phyloP scores from a whole-genome alignment of 2,888 invertebrate genomes.

The Coelogynopora nodosa region DNA sequence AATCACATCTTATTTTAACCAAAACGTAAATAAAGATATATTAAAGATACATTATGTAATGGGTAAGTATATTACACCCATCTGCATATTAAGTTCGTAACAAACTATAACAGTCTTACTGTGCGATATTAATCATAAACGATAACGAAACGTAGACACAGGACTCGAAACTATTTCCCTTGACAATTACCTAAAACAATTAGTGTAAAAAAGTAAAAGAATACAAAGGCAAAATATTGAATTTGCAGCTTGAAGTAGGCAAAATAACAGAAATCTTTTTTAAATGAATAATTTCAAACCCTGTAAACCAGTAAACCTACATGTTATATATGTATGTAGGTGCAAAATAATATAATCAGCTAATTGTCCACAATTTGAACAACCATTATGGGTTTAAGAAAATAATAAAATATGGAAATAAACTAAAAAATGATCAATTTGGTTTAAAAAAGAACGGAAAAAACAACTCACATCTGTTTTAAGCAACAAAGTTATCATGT shows the following conservation, averaged over 20 bases:
- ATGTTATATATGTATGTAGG: neutral
- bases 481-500: too few species aligned
- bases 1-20: neutral
- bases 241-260: neutral
- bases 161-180: neutral
- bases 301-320: neutral
- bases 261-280: neutral
- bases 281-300: neutral
- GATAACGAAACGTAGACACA: neutral
- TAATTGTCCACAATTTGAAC: neutral
- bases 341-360: neutral
- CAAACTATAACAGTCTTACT: neutral
- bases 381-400: neutral
- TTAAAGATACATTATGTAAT: neutral
- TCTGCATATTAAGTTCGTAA: too few species aligned
- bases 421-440: slow-evolving; percentile 22
- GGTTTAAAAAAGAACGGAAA: neutral
- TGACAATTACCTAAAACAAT: neutral
- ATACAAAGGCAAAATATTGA: neutral
- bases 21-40: neutral
- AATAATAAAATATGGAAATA: neutral
- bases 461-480: neutral
- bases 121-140: neutral
- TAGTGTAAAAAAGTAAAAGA: neutral
- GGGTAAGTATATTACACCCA: neutral